Evolutionary conservation across 2,113 vertebrate genomes (phyloP).

Genomic region (Hippocampus zosterae): DNA sequence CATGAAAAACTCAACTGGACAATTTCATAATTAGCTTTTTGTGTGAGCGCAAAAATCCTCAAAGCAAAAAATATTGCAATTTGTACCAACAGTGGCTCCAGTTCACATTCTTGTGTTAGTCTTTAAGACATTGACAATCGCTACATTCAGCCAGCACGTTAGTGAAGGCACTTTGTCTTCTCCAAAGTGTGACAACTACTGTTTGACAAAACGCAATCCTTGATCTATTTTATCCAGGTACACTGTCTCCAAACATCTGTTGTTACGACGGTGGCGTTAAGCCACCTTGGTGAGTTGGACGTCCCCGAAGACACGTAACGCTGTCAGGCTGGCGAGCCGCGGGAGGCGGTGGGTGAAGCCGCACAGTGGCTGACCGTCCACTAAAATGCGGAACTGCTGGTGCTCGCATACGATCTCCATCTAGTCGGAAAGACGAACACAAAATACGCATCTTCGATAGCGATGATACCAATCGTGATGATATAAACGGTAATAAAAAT

Average conservation of each 20-base stretch:
- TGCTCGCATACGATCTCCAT: constrained; percentile 91
- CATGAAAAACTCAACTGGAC: not conserved
- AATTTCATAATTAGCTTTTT: not conserved
- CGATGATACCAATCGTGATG: no score
- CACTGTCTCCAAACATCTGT: constrained; percentile 8
- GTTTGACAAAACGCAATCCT: constrained; percentile 28
- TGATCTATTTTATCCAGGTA: constrained; percentile 29
- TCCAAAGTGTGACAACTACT: constrained; percentile 35
- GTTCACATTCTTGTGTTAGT: constrained; percentile 39
- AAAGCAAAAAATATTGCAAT: constrained; percentile 14
- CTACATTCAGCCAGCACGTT: constrained; percentile 46
- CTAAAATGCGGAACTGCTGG: constrained; percentile 84
- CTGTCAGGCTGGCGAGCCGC: constrained; percentile 75
- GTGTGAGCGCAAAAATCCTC: constrained; percentile 13
- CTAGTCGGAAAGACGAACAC: constrained; percentile 49
- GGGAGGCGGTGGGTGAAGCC: constrained; percentile 80
- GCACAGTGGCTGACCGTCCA: constrained; percentile 85
- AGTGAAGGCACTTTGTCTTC: constrained; percentile 70
- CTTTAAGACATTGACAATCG: constrained; percentile 18
- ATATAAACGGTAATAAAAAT: no score
- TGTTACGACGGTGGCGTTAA: constrained; percentile 49
- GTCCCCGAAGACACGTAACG: constrained; percentile 79
- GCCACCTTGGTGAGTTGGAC: constrained; percentile 87
- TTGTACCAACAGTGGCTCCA: constrained; percentile 17
- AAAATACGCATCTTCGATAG: not conserved